Evolutionary conservation across 2,113 vertebrate genomes (phyloP).

Genomic region (Monopterus albus): DNA sequence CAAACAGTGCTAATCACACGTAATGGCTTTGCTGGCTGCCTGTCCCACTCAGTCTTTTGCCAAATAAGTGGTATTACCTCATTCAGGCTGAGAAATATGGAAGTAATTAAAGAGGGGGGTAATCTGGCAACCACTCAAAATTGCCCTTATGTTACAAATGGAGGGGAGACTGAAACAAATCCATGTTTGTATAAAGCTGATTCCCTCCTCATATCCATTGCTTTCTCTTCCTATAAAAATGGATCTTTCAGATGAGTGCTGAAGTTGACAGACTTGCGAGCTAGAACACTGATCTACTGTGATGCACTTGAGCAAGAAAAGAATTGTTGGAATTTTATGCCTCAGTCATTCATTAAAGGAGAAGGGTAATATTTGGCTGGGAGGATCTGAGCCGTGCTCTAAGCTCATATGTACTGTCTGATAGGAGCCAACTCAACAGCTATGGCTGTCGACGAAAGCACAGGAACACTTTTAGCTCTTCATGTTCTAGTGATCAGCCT

Average conservation of each 20-base stretch:
- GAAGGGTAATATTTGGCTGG: too few relatives aligned
- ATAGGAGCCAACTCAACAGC: constrained; percentile 23
- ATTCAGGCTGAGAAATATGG: constrained; percentile 77
- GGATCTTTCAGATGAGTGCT: constrained; percentile 31
- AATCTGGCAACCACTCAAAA: constrained; percentile 71
- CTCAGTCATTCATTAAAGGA: constrained; percentile 49
- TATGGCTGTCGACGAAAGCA: constrained; percentile 28
- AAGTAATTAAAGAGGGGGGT: constrained; percentile 76
- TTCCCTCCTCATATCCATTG: constrained; percentile 43
- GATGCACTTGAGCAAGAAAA: constrained; percentile 52
- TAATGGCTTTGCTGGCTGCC: constrained; percentile 73
- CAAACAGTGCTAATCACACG: constrained; percentile 70
- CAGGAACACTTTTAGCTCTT: constrained; percentile 12
- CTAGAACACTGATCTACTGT: constrained; percentile 58
- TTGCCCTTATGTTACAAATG: constrained; percentile 56
- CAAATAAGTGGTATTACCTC: constrained; percentile 80
- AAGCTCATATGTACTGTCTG: constrained; percentile 36
- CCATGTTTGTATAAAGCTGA: constrained; percentile 30
- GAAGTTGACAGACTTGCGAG: constrained; percentile 59
- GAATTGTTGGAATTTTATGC: constrained; percentile 39
- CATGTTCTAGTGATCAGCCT: constrained; percentile 12
- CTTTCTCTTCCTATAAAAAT: constrained; percentile 40
- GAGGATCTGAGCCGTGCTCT: constrained; percentile 24
- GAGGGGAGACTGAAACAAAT: constrained; percentile 62
- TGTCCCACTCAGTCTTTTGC: constrained; percentile 54